Evolutionary conservation across 2,888 invertebrate species (phyloP).

Genomic region (Pristionchus maxplancki): DNA sequence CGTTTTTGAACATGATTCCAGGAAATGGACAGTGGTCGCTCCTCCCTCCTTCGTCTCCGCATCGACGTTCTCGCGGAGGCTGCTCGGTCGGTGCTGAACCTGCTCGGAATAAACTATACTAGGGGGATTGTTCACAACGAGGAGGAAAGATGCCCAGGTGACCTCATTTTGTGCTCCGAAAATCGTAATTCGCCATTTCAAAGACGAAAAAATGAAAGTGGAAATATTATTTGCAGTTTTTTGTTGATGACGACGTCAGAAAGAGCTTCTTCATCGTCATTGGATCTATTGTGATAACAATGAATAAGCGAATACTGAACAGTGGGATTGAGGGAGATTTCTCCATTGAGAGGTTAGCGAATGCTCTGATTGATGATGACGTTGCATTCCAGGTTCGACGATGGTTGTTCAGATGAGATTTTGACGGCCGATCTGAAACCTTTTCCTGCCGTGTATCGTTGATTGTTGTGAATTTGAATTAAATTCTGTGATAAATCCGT

Average conservation of each 20-base stretch:
- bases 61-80: not conserved
- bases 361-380: no score
- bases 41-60: not conserved
- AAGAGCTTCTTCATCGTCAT: not conserved
- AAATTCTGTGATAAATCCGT: no score
- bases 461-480: no score
- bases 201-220: no score
- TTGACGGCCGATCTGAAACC: not conserved
- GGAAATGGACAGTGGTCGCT: no score
- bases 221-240: not conserved
- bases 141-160: conserved; percentile 4
- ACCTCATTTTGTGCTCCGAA: no score
- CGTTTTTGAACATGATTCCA: not conserved
- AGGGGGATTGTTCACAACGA: not conserved
- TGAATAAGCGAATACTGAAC: not conserved
- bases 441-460: not conserved
- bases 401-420: not conserved
- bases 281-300: not conserved
- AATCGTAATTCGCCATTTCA: no score
- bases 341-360: not conserved
- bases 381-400: not conserved
- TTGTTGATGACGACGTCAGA: not conserved
- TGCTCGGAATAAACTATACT: not conserved
- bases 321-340: not conserved
- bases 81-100: not conserved